A percentile compares a stretch with the other conserved stretches of the same genome.
These are phyloP conservation scores for Aphaenogaster rudis DNA, from an alignment of 1,140 invertebrate genomes.

Conservation along the genomic window DNA sequence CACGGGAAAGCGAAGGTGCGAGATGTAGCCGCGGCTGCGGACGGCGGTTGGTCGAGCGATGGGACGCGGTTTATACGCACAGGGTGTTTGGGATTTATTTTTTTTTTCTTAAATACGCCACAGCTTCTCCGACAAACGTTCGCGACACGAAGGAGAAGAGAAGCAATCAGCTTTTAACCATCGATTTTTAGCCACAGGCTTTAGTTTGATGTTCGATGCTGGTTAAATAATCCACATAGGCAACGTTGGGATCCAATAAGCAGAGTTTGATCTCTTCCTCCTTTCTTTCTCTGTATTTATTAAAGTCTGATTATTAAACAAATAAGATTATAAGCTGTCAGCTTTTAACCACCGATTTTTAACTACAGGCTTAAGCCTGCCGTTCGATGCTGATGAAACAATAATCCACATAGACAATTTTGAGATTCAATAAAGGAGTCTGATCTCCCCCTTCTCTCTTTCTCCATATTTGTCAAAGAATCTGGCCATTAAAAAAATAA, in stretches of 20 bases:
- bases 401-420: background rate
- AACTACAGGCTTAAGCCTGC: background rate
- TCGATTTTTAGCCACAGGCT: background rate
- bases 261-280: background rate
- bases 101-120: background rate
- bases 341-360: background rate
- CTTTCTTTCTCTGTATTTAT: background rate
- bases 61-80: background rate
- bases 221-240: background rate
- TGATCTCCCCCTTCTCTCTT: background rate
- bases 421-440: background rate
- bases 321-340: background rate
- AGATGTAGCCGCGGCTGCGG: conserved; percentile 47
- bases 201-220: background rate
- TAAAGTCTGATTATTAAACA: background rate
- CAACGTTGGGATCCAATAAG: background rate
- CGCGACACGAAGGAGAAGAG: background rate
- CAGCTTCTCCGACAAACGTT: background rate
- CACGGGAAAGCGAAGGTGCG: background rate
- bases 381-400: background rate
- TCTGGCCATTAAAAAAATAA: background rate
- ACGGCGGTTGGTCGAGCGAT: background rate
- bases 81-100: background rate
- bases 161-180: background rate
- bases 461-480: background rate